phyloP scores from a whole-genome alignment of 92 coral and sea anemone genomes.

The Anthopleura xanthogrammica region DNA sequence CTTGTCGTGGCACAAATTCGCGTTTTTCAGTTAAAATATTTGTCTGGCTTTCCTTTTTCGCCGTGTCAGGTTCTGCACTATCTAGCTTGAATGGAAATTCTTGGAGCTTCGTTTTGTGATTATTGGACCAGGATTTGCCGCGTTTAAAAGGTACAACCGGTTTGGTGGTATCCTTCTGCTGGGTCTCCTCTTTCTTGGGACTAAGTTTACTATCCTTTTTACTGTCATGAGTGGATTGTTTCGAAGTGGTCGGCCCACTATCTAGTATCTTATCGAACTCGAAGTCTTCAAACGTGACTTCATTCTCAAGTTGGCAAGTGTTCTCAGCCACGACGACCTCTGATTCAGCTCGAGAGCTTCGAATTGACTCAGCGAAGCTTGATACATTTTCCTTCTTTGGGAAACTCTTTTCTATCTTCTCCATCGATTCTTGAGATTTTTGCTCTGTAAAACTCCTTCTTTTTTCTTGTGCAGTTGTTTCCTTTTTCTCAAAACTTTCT shows the following conservation, averaged over 20 bases:
- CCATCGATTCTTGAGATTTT: neutral
- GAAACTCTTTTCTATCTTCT: neutral
- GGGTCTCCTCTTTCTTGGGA: neutral
- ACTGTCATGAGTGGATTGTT: neutral
- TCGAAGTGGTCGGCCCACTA: neutral
- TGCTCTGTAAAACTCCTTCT: neutral
- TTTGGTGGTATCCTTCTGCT: neutral
- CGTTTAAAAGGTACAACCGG: slow-evolving; percentile 26
- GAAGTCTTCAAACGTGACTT: neutral
- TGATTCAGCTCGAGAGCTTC: neutral
- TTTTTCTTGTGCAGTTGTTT: neutral
- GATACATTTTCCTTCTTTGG: neutral
- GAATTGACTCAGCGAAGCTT: neutral
- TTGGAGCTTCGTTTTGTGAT: neutral
- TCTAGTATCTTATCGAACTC: neutral
- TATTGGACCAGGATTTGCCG: slow-evolving; percentile 42
- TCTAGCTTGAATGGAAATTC: slow-evolving; percentile 24
- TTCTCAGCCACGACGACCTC: neutral
- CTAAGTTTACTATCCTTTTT: neutral
- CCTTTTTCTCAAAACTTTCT: slow-evolving; percentile 5
- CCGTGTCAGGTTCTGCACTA: neutral
- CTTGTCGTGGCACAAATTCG: neutral
- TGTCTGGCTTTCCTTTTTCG: slow-evolving; percentile 11
- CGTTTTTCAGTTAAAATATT: slow-evolving; percentile 9
- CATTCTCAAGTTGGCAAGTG: slow-evolving; percentile 2